phyloP scores from a whole-genome alignment of 2,888 invertebrate species.

The Sinopyrophorus schimmeli region DNA sequence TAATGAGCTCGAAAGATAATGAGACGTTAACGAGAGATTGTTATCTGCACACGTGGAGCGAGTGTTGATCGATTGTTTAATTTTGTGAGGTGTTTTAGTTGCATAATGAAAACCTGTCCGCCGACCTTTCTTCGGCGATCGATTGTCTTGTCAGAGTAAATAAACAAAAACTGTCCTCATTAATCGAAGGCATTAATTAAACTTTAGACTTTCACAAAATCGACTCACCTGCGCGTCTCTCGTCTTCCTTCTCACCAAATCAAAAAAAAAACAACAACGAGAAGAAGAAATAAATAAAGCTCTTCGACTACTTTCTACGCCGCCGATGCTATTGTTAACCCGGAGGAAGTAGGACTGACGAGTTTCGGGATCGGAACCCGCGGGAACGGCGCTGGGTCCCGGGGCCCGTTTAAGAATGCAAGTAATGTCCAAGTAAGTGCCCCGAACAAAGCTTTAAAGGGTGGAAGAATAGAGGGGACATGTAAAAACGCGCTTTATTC shows the following conservation, averaged over 20 bases:
- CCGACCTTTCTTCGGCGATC: conserved; percentile 39
- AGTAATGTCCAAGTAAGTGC: conserved; percentile 31
- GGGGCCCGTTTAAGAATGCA: conserved; percentile 38
- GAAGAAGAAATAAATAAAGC: background rate
- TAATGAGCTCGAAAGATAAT: conserved; percentile 17
- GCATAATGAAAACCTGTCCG: conserved; percentile 37
- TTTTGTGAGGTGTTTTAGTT: conserved; percentile 38
- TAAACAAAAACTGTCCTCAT: conserved; percentile 46
- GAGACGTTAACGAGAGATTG: conserved; percentile 16
- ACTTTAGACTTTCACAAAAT: conserved; percentile 33
- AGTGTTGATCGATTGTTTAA: conserved; percentile 42
- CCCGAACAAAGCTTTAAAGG: conserved; percentile 34
- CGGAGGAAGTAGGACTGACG: too few relatives aligned
- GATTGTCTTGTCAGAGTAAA: conserved; percentile 43
- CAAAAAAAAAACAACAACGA: background rate
- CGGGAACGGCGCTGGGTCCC: conserved; percentile 28
- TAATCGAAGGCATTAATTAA: conserved; percentile 44
- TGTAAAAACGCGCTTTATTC: conserved; percentile 51
- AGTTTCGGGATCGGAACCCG: conserved; percentile 24
- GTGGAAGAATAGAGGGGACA: conserved; percentile 40
- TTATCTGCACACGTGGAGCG: conserved; percentile 21
- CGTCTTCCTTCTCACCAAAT: too few relatives aligned
- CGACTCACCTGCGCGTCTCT: conserved; percentile 21
- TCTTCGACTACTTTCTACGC: too few relatives aligned
- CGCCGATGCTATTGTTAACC: background rate